Evolutionary conservation across 2,797 vertebrate species (phyloP), one percentile per base, ranked within the genome.

Genomic region (Liparis tanakae): DNA sequence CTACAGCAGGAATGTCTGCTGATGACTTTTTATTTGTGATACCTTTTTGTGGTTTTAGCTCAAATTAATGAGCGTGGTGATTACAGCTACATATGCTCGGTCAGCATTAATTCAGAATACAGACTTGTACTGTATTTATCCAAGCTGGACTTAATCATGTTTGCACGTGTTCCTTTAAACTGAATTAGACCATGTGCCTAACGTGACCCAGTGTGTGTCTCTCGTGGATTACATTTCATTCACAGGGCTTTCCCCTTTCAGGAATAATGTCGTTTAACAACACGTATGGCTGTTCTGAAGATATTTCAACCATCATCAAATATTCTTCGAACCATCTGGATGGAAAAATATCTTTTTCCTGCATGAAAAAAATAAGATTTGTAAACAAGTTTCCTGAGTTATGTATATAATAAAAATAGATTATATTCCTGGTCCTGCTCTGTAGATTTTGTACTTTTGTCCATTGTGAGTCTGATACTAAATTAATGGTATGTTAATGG

Each of bases 1-100:
- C 78, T 68, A 39, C 78, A 53, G 67, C 79, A 88, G 79, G 80
- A 88, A 83, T 86, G 74, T 87, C 74, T 78, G 56, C 56, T 63
- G 74, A 82, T 80, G 70, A 78, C 80, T 74, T 75, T 62, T 75
- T 51, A 61, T 67, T 70, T 77, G 9, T 43, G 20, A 65, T 58
- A 65, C 1, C 6, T 72, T 72, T 60, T 4, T 20, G 53, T 72
- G 37, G 46, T 67, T 78, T 78, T 33, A 72, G 33, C 14, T 72
- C 18, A 72, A 76, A 51, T 39, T 34, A 25, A 79, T 55, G 34
- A 58, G 18, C n/a, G 30, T 2, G 25, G 4, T 58, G 22, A 80
- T 73, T 36, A 68, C 50, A 70, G 37, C 6, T 46, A 20, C 53
- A 46, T 50, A 20, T 41, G 50, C 43, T 37, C 7, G 15, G 51